Conservation (phyloP, 2,113 vertebrate genomes). For the Guaruba guarouba region DNA sequence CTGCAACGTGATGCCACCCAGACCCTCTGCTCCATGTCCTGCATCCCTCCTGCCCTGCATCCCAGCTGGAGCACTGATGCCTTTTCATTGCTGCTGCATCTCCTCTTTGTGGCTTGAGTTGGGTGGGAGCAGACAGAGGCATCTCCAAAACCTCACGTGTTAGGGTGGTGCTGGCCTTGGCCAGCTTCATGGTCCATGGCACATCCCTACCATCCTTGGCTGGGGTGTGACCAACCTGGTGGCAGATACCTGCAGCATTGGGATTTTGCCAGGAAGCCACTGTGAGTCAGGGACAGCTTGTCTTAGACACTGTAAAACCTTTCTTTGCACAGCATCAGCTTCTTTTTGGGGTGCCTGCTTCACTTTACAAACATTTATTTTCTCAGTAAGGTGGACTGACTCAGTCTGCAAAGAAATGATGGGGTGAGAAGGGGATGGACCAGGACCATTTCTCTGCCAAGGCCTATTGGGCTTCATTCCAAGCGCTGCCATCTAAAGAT, state of each 20-base stretch:
- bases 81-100: background rate
- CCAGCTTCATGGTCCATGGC: fast-evolving
- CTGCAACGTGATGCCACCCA: fast-evolving
- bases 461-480: background rate
- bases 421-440: background rate
- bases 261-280: background rate
- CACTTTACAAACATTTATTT: background rate
- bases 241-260: background rate
- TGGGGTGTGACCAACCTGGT: background rate
- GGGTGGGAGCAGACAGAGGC: background rate
- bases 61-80: background rate
- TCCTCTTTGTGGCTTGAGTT: background rate
- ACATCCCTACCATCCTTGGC: background rate
- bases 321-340: background rate
- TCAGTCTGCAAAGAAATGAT: background rate
- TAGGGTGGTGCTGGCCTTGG: background rate
- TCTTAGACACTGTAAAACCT: background rate
- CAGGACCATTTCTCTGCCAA: background rate
- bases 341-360: background rate
- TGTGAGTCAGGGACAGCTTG: background rate
- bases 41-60: background rate
- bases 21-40: background rate
- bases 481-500: background rate
- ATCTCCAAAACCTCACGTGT: fast-evolving
- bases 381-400: background rate